A percentile compares a stretch with the other conserved stretches of the same genome.
These are phyloP conservation scores for Gymnodraco acuticeps DNA, from an alignment of 2,797 vertebrate species.

Conservation along the genomic window DNA sequence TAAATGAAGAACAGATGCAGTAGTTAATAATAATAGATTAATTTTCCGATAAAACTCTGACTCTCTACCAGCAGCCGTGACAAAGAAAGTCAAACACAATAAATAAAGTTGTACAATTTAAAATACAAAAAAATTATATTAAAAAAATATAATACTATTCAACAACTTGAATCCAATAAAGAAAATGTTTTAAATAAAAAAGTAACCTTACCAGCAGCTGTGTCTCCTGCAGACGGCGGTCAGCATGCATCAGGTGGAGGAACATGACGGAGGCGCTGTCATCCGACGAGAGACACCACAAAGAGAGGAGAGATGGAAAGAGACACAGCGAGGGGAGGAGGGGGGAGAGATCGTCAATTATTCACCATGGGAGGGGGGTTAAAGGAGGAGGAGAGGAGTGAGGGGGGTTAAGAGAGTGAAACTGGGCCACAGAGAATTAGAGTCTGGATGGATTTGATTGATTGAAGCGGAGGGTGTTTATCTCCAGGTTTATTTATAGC, in stretches of 20 bases:
- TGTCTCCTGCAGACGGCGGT: slow-evolving; percentile 32
- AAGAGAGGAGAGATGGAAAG: slow-evolving; percentile 69
- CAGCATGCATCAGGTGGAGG: slow-evolving; percentile 54
- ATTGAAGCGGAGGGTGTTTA: slow-evolving; percentile 36
- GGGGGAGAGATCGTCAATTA: slow-evolving; percentile 74
- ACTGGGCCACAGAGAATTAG: slow-evolving; percentile 66
- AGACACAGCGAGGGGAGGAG: slow-evolving; percentile 36
- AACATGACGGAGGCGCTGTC: slow-evolving; percentile 38
- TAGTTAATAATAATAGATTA: too few relatives aligned
- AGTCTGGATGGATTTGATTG: slow-evolving; percentile 56
- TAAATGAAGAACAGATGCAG: too few relatives aligned
- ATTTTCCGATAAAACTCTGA: too few relatives aligned
- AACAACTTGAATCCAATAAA: too few relatives aligned
- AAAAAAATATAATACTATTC: too few relatives aligned
- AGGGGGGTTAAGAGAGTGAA: slow-evolving; percentile 63
- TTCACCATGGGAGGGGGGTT: slow-evolving; percentile 65
- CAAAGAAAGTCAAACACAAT: too few relatives aligned
- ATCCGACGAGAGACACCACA: slow-evolving; percentile 50
- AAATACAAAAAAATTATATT: too few relatives aligned
- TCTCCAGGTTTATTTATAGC: slow-evolving; percentile 36
- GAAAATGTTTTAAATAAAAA: too few relatives aligned
- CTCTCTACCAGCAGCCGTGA: too few relatives aligned
- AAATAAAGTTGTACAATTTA: too few relatives aligned
- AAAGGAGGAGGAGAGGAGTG: neutral
- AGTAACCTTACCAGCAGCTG: slow-evolving; percentile 58